Evolutionary conservation across 2,888 invertebrate species (phyloP), one percentile per base, ranked within the genome.

Genomic region (Eristalinus sepulchralis): DNA sequence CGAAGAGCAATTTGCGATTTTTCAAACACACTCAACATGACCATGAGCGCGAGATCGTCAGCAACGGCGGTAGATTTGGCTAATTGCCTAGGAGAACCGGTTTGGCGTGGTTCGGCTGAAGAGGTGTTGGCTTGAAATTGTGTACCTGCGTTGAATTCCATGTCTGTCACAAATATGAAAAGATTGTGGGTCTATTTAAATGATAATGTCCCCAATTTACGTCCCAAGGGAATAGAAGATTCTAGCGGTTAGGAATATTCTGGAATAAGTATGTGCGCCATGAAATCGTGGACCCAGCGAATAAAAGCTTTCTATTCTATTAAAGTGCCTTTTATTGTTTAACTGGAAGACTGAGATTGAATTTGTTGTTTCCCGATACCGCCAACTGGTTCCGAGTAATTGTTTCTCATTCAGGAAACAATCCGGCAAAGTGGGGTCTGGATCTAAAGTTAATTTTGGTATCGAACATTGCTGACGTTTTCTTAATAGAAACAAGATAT

Each of bases 1-100:
- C n/a, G 20, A 70, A 55, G 24, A 36, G 55, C 55, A 27, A 33
- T 71, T 63, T 77, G 33, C 71, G n/a, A 59, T 70, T 59, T 36
- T 57, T 47, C 13, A 27, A 75, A 36, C 47, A 47, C 47, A 47
- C 47, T 47, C 17, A 47, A 17, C 47, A 47, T 6, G 47, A 8
- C 47, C 47, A 47, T 47, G 17, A 47, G 2, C 17, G 17, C 47
- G n/a, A 47, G 39, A 47, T n/a, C 39, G 1, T 47, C 39, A 47
- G n/a, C 47, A 8, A 17, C 17, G 47, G 17, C 0, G 17, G 47
- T 8, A 8, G 47, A 47, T 47, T 47, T 47, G 17, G 47, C 47
- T 47, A 47, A 47, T 47, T 47, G 47, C 17, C 47, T 47, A 47
- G 47, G 17, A 17, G 17, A 47, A 47, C 47, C 47, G 6, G 47